Evolutionary conservation across 2,113 vertebrate genomes (phyloP), one percentile per base, ranked within the genome.

Genomic region (Nerophis lumbriciformis): DNA sequence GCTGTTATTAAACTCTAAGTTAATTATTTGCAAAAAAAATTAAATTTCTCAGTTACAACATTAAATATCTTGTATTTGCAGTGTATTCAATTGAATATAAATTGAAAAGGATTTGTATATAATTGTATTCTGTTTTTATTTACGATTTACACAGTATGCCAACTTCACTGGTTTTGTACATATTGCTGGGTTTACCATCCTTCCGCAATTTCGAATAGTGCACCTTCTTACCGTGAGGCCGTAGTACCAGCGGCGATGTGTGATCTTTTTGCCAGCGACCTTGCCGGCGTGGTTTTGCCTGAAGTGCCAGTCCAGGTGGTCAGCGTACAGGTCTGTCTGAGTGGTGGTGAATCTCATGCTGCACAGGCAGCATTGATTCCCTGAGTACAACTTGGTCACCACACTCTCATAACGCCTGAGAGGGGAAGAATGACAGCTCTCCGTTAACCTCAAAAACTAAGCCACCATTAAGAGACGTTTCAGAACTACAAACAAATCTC

Each of bases 261-360:
- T 99, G 65, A 98, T 84, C 89, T 97, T 98, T 77, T 94, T 92
- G 90, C 94, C 94, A 56, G 96, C 92, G 12, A 97, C 94, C 66
- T 99, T 99, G 67, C 97, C 95, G 0, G 94, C 95, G 56, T 97
- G 88, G 85, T 99, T 99, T 89, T 97, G 95, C 8, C 96, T 92
- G 79, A 98, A 99, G 89, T 99, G 97, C 97, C 97, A 99, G 65
- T 99, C 97, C 85, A 99, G 90, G 74, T 99, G 97, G 87, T 99
- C 97, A 0, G 96, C 97, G 50, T 98, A 99, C 57, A 98, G 90
- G 77, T 99, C 97, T 1, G 97, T 98, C 83, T 99, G 95, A 11
- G 94, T 92, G 5, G 93, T 82, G 1, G 95, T 98, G 85, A 99
- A 99, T 63, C 97, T 92, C 95, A 98, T 97, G 73, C 95, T 95